Base-by-base conservation (phyloP, 2,888 invertebrate species). In the Epirrhoe tristata region DNA sequence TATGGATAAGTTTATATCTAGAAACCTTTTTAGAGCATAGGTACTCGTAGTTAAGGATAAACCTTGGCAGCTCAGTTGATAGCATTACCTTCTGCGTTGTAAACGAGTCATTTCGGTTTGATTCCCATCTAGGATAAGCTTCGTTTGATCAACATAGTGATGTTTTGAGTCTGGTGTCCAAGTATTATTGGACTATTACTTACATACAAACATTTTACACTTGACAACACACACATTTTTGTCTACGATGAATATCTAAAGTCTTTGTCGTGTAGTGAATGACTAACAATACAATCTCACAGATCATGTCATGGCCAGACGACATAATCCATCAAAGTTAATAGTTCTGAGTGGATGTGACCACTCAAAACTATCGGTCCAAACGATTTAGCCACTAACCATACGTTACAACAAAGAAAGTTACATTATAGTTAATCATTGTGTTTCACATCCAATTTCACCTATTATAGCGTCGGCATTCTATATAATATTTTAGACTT, bases 361-460 rank as follows among this genome's bases (percentile, higher is more conserved):
- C 67, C 65, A 68, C 70, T 69, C 67, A 52, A 63, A 67, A 74
- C 64, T 32, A 63, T 66, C 71, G 43, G 63, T 59, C 58, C 57
- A 65, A 70, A 71, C 73, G 69, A 72, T 72, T 71, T 68, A 71
- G 71, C 57, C 69, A 69, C 70, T 67, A 71, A 71, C 70, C 72
- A 66, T 72, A 70, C 69, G 71, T 76, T 74, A 72, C 69, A 73
- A 74, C 74, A 77, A 80, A 76, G 80, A 81, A 81, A 81, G 82
- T 78, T 75, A 80, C 78, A 71, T 74, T 79, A 76, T 61, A 73
- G 67, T 79, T 77, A 81, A 82, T 80, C 78, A 80, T 65, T 66
- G 66, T 69, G 59, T 56, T 64, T 60, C 62, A 61, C 66, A 67
- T 67, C 66, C 72, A 81, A 77, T 82, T 82, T 82, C 82, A 79